Evolutionary conservation across 1,140 invertebrate species (phyloP).

Genomic region (Scylla paramamosain): DNA sequence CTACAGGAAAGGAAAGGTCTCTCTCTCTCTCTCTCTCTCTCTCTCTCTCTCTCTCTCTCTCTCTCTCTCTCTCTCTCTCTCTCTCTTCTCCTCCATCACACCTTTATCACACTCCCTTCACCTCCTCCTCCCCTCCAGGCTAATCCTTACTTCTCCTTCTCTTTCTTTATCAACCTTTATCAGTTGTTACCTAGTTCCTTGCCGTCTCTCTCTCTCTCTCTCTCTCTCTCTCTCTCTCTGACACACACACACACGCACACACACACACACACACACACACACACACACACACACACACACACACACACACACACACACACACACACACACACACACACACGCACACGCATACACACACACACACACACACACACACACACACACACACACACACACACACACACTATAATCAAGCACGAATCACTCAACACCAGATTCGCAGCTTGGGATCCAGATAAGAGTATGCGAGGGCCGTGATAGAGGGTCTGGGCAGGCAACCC

Average conservation of each 20-base stretch:
- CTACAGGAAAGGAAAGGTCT: too few species aligned
- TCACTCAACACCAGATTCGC: background rate
- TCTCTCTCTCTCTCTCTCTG: conserved; percentile 37
- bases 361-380: conserved; percentile 4
- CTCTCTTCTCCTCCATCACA: background rate
- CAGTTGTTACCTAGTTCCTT: background rate
- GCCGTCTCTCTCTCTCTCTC: conserved; percentile 26
- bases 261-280: conserved; percentile 4
- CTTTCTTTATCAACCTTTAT: background rate
- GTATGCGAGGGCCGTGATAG: background rate
- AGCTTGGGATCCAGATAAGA: background rate
- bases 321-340: background rate
- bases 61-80: background rate
- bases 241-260: background rate
- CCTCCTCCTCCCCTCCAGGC: background rate
- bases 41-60: background rate
- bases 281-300: background rate
- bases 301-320: conserved; percentile 6
- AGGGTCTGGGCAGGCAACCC: background rate
- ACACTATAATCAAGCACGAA: background rate
- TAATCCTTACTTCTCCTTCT: background rate
- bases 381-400: background rate
- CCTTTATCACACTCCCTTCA: background rate
- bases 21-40: too few species aligned
- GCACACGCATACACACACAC: too few species aligned